phyloP scores from a whole-genome alignment of 2,797 vertebrate genomes.

The Antrozous pallidus region DNA sequence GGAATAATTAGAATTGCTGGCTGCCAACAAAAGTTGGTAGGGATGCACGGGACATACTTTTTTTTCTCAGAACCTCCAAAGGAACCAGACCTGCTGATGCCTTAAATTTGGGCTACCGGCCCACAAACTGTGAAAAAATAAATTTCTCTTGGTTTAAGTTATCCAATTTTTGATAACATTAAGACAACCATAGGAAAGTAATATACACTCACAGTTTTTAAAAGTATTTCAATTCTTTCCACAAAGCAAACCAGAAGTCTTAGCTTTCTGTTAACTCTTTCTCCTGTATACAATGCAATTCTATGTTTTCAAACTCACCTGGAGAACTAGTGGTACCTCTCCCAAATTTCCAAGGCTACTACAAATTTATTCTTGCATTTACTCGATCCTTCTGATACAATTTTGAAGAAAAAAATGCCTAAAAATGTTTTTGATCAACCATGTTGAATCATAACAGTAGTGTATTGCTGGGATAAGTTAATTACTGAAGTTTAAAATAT shows the following conservation, averaged over 20 bases:
- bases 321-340: background rate
- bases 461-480: background rate
- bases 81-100: background rate
- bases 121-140: background rate
- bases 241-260: background rate
- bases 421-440: background rate
- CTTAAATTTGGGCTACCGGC: background rate
- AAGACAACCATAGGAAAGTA: background rate
- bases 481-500: background rate
- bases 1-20: background rate
- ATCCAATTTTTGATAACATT: background rate
- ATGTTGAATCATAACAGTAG: background rate
- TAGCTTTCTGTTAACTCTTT: background rate
- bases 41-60: background rate
- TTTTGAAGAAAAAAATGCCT: background rate
- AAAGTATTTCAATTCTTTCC: background rate
- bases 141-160: background rate
- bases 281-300: background rate
- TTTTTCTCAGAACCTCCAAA: background rate
- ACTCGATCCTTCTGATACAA: background rate
- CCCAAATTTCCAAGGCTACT: background rate
- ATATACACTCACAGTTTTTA: background rate
- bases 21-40: background rate
- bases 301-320: background rate
- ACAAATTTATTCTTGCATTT: background rate